These are phyloP conservation scores for Tanytarsus gracilentus DNA, from an alignment of 2,888 invertebrate species.

Conservation along the genomic window DNA sequence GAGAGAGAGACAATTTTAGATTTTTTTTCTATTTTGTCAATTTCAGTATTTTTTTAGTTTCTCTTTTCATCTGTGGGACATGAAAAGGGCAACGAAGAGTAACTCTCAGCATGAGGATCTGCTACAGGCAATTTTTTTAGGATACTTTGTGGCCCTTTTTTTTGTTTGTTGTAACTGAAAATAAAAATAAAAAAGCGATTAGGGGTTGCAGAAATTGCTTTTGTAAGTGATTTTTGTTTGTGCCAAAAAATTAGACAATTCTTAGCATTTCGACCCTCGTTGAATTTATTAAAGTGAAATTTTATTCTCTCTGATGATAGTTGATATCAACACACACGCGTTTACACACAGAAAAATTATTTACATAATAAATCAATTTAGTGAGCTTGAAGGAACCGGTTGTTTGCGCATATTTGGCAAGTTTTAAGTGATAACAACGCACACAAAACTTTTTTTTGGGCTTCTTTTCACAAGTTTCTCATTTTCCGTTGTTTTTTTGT, in stretches of 20 bases:
- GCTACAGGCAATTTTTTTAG: conserved; percentile 19
- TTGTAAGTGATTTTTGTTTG: conserved; percentile 27
- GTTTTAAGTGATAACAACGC: conserved; percentile 19
- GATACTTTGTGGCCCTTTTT: conserved; percentile 9
- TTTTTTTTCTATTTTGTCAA: conserved; percentile 1
- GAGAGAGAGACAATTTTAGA: background rate
- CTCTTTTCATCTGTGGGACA: background rate
- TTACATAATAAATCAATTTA: conserved; percentile 29
- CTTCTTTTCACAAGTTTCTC: too few relatives aligned
- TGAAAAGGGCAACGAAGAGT: conserved; percentile 20
- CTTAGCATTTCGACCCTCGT: background rate
- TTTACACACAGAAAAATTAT: conserved; percentile 20
- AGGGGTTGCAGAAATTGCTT: conserved; percentile 27
- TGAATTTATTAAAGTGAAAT: background rate
- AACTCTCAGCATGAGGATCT: conserved; percentile 21
- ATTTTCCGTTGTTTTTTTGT: too few relatives aligned
- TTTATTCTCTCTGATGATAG: background rate
- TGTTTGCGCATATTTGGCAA: conserved; percentile 1
- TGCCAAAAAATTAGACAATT: background rate
- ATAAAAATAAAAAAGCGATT: conserved; percentile 29
- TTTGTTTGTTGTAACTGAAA: conserved; percentile 17
- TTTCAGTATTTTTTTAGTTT: background rate
- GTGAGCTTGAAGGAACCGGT: conserved; percentile 18
- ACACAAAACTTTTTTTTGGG: background rate
- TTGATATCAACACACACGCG: conserved; percentile 21